Evolutionary conservation across 2,113 vertebrate species (phyloP).

Genomic region (Tychaedon coryphoeus): DNA sequence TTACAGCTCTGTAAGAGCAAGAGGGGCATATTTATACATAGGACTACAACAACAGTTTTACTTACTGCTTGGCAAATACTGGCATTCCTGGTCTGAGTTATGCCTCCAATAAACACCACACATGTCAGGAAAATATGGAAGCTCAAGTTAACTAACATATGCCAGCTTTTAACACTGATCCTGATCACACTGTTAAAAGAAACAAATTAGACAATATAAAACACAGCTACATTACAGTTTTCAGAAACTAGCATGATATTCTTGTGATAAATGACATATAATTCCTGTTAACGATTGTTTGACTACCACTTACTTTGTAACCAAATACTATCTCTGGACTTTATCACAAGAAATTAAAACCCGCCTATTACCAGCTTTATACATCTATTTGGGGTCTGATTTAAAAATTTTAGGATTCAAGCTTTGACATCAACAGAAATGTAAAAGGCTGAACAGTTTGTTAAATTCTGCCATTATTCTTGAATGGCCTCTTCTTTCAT

Average conservation of each 20-base stretch:
- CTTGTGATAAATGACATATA: not conserved
- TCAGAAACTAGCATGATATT: not conserved
- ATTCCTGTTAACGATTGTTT: not conserved
- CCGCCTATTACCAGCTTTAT: not conserved
- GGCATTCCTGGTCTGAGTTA: constrained; percentile 87
- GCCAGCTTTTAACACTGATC: constrained; percentile 94
- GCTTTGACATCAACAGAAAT: not conserved
- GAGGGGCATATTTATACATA: accelerated
- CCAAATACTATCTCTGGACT: not conserved
- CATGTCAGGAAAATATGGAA: constrained; percentile 93
- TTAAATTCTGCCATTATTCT: not conserved
- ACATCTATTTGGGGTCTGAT: not conserved
- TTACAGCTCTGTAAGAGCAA: not conserved
- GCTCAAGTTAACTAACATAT: constrained; percentile 95
- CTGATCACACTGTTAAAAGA: constrained; percentile 72
- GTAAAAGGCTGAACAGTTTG: not conserved
- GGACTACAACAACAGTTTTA: not conserved
- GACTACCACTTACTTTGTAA: not conserved
- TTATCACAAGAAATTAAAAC: not conserved
- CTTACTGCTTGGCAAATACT: constrained; percentile 96
- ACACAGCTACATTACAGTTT: not conserved
- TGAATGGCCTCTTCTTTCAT: not conserved
- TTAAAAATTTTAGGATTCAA: not conserved
- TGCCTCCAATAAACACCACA: constrained; percentile 87
- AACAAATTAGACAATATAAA: not conserved